Percentiles rank a stretch among this genome's conserved stretches.
Evolutionary conservation across 2,888 invertebrate species (phyloP).

Genomic region (Lithosia quadra): DNA sequence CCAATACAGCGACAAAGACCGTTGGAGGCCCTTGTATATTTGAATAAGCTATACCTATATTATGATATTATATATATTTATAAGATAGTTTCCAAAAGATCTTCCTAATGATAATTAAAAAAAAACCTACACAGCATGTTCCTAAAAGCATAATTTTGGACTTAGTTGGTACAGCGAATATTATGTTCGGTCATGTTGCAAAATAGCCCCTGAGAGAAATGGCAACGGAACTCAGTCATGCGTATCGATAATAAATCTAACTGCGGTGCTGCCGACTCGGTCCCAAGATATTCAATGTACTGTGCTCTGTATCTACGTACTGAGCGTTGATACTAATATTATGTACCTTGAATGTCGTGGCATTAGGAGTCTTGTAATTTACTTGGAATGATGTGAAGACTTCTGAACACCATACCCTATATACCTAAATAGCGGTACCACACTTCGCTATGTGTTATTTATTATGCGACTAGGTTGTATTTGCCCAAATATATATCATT

Average conservation of each 20-base stretch:
- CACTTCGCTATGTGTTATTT: too few relatives aligned
- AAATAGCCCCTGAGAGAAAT: slow-evolving; percentile 56
- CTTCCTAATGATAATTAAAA: slow-evolving; percentile 6
- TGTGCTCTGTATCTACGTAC: slow-evolving; percentile 29
- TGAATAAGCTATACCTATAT: too few relatives aligned
- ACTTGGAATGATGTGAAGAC: neutral
- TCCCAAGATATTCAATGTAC: slow-evolving; percentile 64
- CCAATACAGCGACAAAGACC: too few relatives aligned
- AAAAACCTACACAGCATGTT: slow-evolving; percentile 15
- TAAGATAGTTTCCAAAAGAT: neutral
- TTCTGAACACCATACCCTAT: too few relatives aligned
- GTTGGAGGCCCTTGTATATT: too few relatives aligned
- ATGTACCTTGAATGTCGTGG: neutral
- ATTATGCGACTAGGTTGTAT: too few relatives aligned
- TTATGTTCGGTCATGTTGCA: slow-evolving; percentile 51
- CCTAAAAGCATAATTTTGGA: slow-evolving; percentile 22
- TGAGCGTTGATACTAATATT: neutral
- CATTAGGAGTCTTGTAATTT: neutral
- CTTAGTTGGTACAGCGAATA: slow-evolving; percentile 42
- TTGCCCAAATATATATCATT: too few relatives aligned
- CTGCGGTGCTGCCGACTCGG: slow-evolving; percentile 58
- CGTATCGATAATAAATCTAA: slow-evolving; percentile 65
- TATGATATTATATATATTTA: too few relatives aligned
- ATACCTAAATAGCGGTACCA: too few relatives aligned
- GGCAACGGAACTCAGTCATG: slow-evolving; percentile 58